These are phyloP conservation scores for Pangasianodon hypophthalmus DNA, from an alignment of 2,113 vertebrate species.

Conservation along the genomic window DNA sequence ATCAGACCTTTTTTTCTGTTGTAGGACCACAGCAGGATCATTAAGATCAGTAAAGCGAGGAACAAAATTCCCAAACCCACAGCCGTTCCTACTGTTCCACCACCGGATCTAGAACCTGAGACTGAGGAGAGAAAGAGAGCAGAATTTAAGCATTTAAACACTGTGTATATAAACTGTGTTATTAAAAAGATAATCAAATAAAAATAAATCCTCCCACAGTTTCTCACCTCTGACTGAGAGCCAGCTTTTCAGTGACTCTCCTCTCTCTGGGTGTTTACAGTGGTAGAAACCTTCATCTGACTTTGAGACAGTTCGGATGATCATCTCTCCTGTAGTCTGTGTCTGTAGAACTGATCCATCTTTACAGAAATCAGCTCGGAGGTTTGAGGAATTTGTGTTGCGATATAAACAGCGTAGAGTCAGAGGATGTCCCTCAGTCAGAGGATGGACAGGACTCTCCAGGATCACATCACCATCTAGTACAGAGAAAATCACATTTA, in stretches of 20 bases:
- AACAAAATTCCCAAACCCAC: background rate
- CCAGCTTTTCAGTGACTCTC: background rate
- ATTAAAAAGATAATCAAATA: background rate
- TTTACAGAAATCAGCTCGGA: constrained; percentile 13
- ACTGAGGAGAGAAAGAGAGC: background rate
- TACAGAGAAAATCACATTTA: background rate
- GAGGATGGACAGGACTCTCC: constrained; percentile 11
- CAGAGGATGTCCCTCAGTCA: constrained; percentile 16
- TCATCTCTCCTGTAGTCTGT: no score
- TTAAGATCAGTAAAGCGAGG: background rate
- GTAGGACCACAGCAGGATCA: constrained; percentile 6
- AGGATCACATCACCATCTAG: background rate
- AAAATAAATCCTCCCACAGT: background rate
- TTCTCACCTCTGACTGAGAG: background rate
- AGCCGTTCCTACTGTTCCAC: background rate
- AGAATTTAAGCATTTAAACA: background rate
- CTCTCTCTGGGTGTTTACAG: background rate
- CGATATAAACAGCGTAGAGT: constrained; percentile 19
- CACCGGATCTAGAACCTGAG: background rate
- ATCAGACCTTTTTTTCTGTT: background rate
- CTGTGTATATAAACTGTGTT: background rate
- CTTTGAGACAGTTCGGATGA: background rate
- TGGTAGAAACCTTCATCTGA: constrained; percentile 9
- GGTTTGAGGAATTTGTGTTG: background rate
- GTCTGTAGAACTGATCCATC: background rate